Evolutionary conservation across 2,888 invertebrate species (phyloP).

Genomic region (Agrochola macilenta): DNA sequence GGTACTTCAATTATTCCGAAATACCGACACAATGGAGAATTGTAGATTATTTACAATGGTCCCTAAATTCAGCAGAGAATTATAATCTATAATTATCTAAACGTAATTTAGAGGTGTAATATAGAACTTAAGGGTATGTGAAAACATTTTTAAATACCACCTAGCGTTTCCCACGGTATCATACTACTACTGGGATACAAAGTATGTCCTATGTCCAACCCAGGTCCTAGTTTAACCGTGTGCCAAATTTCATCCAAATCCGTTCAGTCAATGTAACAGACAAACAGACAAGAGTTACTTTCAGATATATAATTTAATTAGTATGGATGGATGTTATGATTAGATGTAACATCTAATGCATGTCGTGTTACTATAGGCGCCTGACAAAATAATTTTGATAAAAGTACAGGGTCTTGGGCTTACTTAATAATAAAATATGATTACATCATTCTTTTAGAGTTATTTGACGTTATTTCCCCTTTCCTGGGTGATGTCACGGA

Average conservation of each 20-base stretch:
- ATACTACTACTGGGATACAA: too few relatives aligned
- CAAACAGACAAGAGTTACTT: background rate
- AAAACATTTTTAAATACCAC: background rate
- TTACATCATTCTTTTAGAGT: background rate
- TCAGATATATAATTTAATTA: background rate
- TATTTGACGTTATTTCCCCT: background rate
- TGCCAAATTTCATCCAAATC: background rate
- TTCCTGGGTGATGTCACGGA: background rate
- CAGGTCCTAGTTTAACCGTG: background rate
- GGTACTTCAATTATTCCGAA: constrained; percentile 5
- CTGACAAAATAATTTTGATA: background rate
- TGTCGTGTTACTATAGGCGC: background rate
- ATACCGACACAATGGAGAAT: constrained; percentile 22
- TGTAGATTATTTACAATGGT: constrained; percentile 15
- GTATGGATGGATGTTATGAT: background rate
- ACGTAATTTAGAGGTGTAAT: background rate
- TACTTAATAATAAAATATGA: background rate
- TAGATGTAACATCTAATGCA: background rate
- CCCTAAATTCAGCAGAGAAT: constrained; percentile 5
- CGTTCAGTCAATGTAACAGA: background rate
- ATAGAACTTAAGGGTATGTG: background rate
- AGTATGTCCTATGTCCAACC: background rate
- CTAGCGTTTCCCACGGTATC: background rate
- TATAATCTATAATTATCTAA: constrained; percentile 1
- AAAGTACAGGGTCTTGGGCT: background rate